Evolutionary conservation across 2,888 invertebrate species (phyloP), one percentile per base, ranked within the genome.

Genomic region (Coenonympha glycerion): DNA sequence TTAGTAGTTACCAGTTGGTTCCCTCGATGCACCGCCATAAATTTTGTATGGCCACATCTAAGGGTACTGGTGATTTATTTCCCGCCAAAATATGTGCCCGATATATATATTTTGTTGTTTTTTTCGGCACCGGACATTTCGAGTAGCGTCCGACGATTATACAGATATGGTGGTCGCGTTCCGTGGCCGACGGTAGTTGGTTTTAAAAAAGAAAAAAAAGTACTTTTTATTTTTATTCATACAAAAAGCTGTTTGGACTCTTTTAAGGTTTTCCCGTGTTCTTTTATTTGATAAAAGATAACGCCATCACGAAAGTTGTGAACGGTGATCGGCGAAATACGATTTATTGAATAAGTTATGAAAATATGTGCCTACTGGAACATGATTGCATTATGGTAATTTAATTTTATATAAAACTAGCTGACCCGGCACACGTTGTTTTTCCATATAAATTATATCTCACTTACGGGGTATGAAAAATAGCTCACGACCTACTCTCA

Each of bases 81-180:
- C 83, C 85, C 71, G 86, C 86, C 83, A 86, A 87, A 86, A 84
- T 79, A 76, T 85, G 84, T 83, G 80, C 69, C 73, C 68, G 69
- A 72, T 72, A 63, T 75, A 73, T 73, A 72, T 78, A 66, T 64
- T 65, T 67, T 59, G n/a, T 55, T 65, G 61, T 69, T 69, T 65
- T 66, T 72, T 79, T 76, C 68, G 69, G 77, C 75, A 76, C 80
- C 75, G 79, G 76, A 78, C 78, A 72, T 74, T 81, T 78, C 76
- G 83, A 76, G 86, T 85, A 84, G 84, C 84, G 79, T 77, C 78
- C 70, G 66, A 76, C 82, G 86, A 86, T 87, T 76, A 71, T 68
- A 67, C 79, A 63, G 83, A 85, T 87, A 85, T 78, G 82, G 79
- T 69, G 71, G 74, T 73, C 66, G 68, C 78, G 81, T 76, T 79